Base-by-base conservation (phyloP, 2,113 vertebrate genomes). In the Amphilophus citrinellus region DNA sequence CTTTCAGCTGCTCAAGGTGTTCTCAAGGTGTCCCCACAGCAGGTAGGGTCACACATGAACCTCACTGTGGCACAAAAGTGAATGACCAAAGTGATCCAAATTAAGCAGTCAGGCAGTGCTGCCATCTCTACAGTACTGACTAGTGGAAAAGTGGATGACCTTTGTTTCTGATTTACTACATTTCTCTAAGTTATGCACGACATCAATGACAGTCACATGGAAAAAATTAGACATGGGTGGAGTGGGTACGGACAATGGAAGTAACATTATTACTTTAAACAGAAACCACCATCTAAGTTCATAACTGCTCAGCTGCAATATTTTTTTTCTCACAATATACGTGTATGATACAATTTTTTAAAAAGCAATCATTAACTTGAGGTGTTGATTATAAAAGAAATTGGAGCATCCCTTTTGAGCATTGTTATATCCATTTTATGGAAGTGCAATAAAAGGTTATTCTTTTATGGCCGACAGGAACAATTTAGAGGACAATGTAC, bases 321-420 rank as follows among this genome's bases (percentile, higher is more conserved):
- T 22, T 0, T 13, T 44, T 44, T 44, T 66, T 66, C 14, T 66
- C 63, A 68, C 39, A 68, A 68, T 27, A 47, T 47, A 22, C 2
- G 24, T 63, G 4, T 0, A 37, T 62, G 3, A 62, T 7, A n/a
- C 0, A 10, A 42, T 0, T 0, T 20, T 42, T 44, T 56, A 1
- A 24, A 24, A 53, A 56, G 17, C 6, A 7, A 0, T 73, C 2
- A 32, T 32, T 13, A 0, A 2, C 4, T 59, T 59, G 3, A 24
- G 10, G 24, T 22, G 10, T 50, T 17, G 2, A 50, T 17, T 50
- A 15, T 17, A 17, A 50, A 50, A 50, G 1, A 50, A 17, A 3
- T 6, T 15, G 47, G 1, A 11, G 11, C 42, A 44, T 44, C 13
- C 11, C 13, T 44, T 44, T 14, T 44, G 11, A 22, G n/a, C 3